Base-by-base conservation (phyloP, 2,113 vertebrate genomes). In the Leptodactylus fuscus region DNA sequence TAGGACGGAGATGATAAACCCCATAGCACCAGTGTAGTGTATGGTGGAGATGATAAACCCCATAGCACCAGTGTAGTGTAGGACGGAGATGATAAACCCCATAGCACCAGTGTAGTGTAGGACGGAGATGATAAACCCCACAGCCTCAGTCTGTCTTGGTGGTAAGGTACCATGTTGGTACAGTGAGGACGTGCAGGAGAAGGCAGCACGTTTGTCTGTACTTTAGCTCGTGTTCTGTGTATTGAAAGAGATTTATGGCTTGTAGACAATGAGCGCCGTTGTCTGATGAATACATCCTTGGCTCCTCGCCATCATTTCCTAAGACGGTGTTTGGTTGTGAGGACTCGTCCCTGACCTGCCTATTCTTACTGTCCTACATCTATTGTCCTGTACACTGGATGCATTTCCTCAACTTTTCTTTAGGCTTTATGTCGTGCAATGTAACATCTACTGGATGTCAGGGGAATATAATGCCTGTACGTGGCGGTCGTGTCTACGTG, bases 221-320 rank as follows among this genome's bases (percentile, higher is more conserved):
- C 9, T 36, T 36, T 36, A 36, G 65, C 65, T 36, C 8, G 16
- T 20, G 32, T 69, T 0, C 7, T 36, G 3, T 38, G 65, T 69
- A 69, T 22, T 69, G 65, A 20, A 69, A 18, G 65, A 36, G 65
- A 22, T 69, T 34, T 69, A 69, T 69, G 7, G 65, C 32, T 69
- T 38, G 16, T 69, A 69, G 18, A 36, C 65, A 69, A 38, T 69
- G 65, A 36, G 7, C 36, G 65, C 8, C 2, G 34, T 69, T 69
- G 65, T 38, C 16, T 69, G 65, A 69, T 69, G 65, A 69, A 69
- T 69, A 32, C 65, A 20, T 69, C 34, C 32, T 69, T 36, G 65
- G 65, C 65, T 69, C 15, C 32, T 69, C 16, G 16, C 34, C 34
- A 67, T 67, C 29, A 18, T 67, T 67, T 34, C 62, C 29, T 67